Percentiles rank a stretch among this genome's conserved stretches.
Conservation (phyloP, 1,140 invertebrate genomes). For the Argopecten irradians region DNA sequence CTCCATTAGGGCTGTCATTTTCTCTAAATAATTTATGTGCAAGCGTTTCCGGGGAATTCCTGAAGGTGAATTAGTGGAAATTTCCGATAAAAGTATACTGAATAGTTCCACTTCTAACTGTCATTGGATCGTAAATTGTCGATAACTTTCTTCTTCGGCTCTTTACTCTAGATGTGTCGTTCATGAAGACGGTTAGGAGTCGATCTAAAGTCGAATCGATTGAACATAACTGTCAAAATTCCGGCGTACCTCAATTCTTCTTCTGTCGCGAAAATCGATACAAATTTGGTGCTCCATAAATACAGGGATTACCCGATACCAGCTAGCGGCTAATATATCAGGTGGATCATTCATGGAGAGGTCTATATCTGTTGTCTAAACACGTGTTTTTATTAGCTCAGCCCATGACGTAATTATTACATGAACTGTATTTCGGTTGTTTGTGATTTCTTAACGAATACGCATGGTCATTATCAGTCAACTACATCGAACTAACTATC, state of each 20-base stretch:
- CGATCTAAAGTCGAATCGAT: background rate
- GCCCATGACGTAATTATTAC: background rate
- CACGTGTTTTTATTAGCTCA: background rate
- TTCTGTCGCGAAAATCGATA: background rate
- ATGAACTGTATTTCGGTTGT: no score
- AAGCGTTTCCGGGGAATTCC: background rate
- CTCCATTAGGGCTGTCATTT: background rate
- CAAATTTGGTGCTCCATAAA: background rate
- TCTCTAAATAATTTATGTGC: background rate
- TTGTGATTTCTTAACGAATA: no score
- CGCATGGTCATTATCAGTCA: no score
- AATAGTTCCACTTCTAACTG: background rate
- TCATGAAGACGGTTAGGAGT: background rate
- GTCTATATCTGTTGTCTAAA: background rate
- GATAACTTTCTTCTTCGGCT: background rate
- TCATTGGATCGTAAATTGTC: background rate
- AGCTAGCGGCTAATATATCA: background rate
- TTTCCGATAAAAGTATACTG: background rate
- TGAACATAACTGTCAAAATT: background rate
- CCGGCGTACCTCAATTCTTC: background rate
- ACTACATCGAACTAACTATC: no score
- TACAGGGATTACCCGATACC: background rate
- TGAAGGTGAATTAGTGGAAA: background rate
- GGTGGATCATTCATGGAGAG: background rate
- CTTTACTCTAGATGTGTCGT: background rate